Evolutionary conservation across 2,797 vertebrate species (phyloP), one percentile per base, ranked within the genome.

Genomic region (Peromyscus melanophrys): DNA sequence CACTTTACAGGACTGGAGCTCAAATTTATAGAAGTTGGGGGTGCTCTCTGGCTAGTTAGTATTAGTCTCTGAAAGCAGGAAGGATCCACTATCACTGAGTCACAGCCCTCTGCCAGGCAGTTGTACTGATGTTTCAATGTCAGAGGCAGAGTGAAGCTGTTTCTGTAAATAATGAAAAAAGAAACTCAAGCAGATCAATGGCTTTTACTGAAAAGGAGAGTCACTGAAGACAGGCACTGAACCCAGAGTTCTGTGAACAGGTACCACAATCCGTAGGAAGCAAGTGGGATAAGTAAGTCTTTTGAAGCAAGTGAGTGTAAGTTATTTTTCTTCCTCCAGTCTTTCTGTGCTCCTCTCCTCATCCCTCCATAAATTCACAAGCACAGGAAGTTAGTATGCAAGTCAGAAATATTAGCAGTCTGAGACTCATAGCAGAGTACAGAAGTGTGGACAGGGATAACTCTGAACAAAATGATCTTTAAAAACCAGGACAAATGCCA

Each of bases 141-240:
- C 49, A 93, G 29, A 52, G 8, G 11, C 69, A 49, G 34, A 57
- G 31, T 92, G 81, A 95, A 90, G 55, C 57, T 63, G 63, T 25
- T 92, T 95, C 29, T 52, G 0, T 52, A 63, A 95, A 37, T 89
- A 19, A 65, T 94, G 57, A 11, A 63, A 55, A 78, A 76, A 16
- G 59, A 90, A 85, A 67, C 73, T 34, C 76, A 90, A 94, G 57
- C 76, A 69, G 21, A 93, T 69, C 80, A 93, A 87, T 67, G 93
- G 21, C 65, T 97, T 29, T 90, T 96, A 82, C 77, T 88, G 61
- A 94, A 97, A 93, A 65, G 3, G 27, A 73, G 5, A 5, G n/a
- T 25, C 71, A 78, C 46, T 73, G 0, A 3, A 75, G 76, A 40
- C 77, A 81, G 75, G 87, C 61, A 95, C 46, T 82, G 85, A 83